phyloP scores from a whole-genome alignment of 1,140 invertebrate species.

The Oedothorax gibbosus region DNA sequence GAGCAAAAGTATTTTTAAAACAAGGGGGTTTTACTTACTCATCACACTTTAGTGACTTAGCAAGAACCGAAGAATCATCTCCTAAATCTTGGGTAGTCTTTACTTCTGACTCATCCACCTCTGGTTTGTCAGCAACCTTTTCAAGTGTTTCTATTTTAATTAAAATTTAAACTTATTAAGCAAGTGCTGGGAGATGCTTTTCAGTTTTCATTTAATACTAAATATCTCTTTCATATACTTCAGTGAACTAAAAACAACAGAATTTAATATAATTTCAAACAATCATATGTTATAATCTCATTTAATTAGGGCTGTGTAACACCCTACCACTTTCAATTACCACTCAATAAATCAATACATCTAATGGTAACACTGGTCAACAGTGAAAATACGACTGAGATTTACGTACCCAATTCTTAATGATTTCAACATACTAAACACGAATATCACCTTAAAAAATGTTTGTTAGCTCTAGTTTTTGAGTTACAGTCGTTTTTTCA shows the following conservation, averaged over 20 bases:
- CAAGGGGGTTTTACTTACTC: conserved; percentile 73
- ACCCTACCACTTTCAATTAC: too few species aligned
- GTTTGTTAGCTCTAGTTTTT: too few species aligned
- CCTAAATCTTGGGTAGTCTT: conserved; percentile 63
- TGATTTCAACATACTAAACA: too few species aligned
- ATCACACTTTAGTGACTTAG: conserved; percentile 91
- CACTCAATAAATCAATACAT: too few species aligned
- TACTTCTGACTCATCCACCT: conserved; percentile 64
- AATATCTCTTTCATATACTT: neutral
- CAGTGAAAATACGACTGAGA: too few species aligned
- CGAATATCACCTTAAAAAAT: too few species aligned
- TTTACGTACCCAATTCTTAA: too few species aligned
- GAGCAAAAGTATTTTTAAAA: conserved; percentile 1
- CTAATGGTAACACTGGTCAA: too few species aligned
- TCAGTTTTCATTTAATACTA: neutral
- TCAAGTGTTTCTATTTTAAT: conserved; percentile 59
- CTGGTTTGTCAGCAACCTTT: conserved; percentile 60
- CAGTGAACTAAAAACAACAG: neutral
- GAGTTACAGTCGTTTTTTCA: too few species aligned
- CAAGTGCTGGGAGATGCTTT: conserved; percentile 58
- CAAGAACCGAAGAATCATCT: conserved; percentile 66
- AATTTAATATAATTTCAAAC: neutral
- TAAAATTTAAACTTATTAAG: neutral
- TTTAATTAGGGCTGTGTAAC: too few species aligned
- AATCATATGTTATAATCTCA: too few species aligned